phyloP scores from a whole-genome alignment of 2,113 vertebrate genomes.

The Ellobius talpinus region DNA sequence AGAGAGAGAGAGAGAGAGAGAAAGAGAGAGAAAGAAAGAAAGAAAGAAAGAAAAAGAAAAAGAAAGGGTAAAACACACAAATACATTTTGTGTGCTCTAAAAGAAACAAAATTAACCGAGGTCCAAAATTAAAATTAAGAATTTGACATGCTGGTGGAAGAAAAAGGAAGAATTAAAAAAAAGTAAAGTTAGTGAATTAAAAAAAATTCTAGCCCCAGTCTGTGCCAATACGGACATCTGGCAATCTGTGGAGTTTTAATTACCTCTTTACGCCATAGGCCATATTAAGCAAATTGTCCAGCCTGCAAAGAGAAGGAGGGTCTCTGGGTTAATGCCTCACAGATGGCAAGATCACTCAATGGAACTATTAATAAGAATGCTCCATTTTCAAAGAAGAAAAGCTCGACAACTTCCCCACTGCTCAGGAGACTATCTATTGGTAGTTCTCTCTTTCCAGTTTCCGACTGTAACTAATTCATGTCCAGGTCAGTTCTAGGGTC shows the following conservation, averaged over 20 bases:
- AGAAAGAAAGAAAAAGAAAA: conserved; percentile 57
- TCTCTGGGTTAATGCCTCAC: conserved; percentile 99
- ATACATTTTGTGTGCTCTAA: conserved; percentile 85
- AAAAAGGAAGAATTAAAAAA: conserved; percentile 89
- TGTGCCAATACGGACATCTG: conserved; percentile 99
- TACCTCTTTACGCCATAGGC: conserved; percentile 99
- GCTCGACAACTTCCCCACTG: conserved; percentile 88
- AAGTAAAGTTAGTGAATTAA: conserved; percentile 93
- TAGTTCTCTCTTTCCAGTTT: conserved; percentile 73
- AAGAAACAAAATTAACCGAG: conserved; percentile 91
- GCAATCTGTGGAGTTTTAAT: conserved; percentile 99
- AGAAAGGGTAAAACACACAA: conserved; percentile 87
- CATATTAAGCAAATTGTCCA: conserved; percentile 99
- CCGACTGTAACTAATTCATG: conserved; percentile 72
- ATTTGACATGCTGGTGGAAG: conserved; percentile 92
- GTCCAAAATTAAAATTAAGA: conserved; percentile 91
- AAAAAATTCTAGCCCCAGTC: conserved; percentile 92
- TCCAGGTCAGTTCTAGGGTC: conserved; percentile 70
- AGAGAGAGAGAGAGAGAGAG: too few relatives aligned
- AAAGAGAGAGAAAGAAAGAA: too few relatives aligned
- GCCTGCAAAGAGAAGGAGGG: conserved; percentile 99
- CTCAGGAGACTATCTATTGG: conserved; percentile 84
- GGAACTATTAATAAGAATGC: conserved; percentile 98
- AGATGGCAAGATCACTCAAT: conserved; percentile 99
- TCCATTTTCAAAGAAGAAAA: conserved; percentile 92